Conservation (phyloP, 2,888 invertebrate genomes). For the Drosophila conformis region DNA sequence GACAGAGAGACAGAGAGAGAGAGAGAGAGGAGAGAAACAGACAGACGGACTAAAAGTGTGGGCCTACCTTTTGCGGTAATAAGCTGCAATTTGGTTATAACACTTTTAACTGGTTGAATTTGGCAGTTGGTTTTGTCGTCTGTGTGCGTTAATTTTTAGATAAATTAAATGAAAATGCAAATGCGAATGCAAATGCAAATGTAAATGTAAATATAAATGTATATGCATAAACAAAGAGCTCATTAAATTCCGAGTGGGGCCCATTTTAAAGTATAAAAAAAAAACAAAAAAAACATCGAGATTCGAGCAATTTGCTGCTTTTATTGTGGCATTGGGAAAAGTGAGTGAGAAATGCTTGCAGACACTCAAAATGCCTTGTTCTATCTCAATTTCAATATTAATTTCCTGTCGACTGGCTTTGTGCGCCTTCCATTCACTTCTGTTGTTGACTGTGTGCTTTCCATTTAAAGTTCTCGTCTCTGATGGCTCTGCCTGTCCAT, state of each 20-base stretch:
- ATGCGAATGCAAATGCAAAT: background rate
- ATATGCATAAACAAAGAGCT: conserved; percentile 60
- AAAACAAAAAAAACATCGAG: background rate
- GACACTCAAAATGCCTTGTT: background rate
- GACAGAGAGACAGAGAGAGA: conserved; percentile 17
- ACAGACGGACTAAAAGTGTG: background rate
- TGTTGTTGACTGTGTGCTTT: background rate
- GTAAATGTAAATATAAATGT: conserved; percentile 32
- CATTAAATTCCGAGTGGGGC: conserved; percentile 56
- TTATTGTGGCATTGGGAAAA: background rate
- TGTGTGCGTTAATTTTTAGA: conserved; percentile 62
- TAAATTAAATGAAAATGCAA: conserved; percentile 50
- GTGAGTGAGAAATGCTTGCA: background rate
- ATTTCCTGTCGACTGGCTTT: conserved; percentile 7
- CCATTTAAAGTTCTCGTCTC: background rate
- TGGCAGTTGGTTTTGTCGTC: conserved; percentile 28
- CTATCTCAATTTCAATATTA: conserved; percentile 5
- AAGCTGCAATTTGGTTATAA: conserved; percentile 71
- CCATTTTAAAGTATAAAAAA: background rate
- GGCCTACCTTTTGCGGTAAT: conserved; percentile 54
- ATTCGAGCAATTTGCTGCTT: background rate
- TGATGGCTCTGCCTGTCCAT: background rate
- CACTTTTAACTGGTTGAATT: conserved; percentile 22
- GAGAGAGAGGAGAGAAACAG: conserved; percentile 13
- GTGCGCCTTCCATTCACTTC: background rate